These are phyloP conservation scores for Anguilla anguilla DNA, from an alignment of 2,797 vertebrate genomes.

Conservation along the genomic window DNA sequence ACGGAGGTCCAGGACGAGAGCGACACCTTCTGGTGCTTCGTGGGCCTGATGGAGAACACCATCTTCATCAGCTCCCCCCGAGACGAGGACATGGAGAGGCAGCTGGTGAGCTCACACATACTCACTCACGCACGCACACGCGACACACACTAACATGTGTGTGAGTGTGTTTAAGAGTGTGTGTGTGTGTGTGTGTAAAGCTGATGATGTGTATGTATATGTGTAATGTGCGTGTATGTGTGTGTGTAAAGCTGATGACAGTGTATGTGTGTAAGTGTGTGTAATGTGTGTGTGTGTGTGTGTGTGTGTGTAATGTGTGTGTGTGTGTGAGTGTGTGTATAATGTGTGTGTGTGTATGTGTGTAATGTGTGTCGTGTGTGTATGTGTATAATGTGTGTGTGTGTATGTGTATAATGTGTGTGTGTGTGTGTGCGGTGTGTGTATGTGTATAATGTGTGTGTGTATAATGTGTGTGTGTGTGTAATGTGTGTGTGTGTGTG, in stretches of 20 bases:
- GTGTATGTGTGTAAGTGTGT: neutral
- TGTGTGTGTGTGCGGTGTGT: neutral
- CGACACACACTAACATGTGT: too few species aligned
- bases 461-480: neutral
- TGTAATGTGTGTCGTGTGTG: too few species aligned
- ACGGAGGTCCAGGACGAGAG: constrained; percentile 94
- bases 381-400: neutral
- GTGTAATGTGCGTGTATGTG: neutral
- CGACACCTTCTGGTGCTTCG: constrained; percentile 99
- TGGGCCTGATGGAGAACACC: constrained; percentile 98
- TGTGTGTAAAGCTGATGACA: neutral
- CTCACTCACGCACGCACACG: neutral
- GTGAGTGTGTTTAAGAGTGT: too few species aligned
- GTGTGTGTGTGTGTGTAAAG: constrained; percentile 4
- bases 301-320: neutral
- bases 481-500: neutral
- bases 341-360: neutral
- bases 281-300: constrained; percentile 4
- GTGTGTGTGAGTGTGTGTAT: neutral
- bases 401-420: too few species aligned
- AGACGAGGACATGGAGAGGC: constrained; percentile 97
- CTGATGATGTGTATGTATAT: constrained; percentile 14
- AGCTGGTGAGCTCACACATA: constrained; percentile 81
- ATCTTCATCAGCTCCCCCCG: constrained; percentile 96
- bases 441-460: neutral